phyloP scores from a whole-genome alignment of 2,888 invertebrate genomes.

The Nomada fabriciana region DNA sequence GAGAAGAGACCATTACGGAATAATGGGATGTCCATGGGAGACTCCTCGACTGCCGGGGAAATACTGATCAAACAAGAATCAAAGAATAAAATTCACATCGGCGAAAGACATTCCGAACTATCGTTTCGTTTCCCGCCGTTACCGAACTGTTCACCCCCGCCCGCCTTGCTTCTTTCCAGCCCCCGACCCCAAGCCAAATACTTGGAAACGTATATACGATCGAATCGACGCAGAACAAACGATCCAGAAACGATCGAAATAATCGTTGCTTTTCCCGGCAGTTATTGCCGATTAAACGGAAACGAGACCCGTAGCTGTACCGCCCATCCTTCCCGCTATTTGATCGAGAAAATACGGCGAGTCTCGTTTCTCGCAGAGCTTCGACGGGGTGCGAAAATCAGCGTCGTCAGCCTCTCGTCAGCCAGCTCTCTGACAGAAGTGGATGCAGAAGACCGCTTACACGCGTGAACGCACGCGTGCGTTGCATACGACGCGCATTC shows the following conservation, averaged over 20 bases:
- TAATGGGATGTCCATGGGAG: slow-evolving; percentile 32
- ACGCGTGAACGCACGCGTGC: slow-evolving; percentile 25
- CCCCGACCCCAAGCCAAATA: slow-evolving; percentile 7
- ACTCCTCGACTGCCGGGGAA: slow-evolving; percentile 19
- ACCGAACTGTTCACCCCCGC: neutral
- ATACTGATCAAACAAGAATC: slow-evolving; percentile 61
- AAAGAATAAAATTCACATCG: slow-evolving; percentile 63
- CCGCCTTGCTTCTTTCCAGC: neutral
- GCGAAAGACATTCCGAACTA: slow-evolving; percentile 61
- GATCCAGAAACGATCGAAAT: slow-evolving; percentile 59
- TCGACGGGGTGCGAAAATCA: slow-evolving; percentile 58
- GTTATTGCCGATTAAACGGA: slow-evolving; percentile 54
- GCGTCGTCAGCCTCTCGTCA: slow-evolving; percentile 70
- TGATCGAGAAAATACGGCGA: slow-evolving; percentile 1
- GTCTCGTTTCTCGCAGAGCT: slow-evolving; percentile 1
- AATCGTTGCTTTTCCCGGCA: slow-evolving; percentile 50
- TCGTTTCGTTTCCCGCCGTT: slow-evolving; percentile 61
- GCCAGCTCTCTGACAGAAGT: slow-evolving; percentile 25
- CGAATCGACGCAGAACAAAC: slow-evolving; percentile 48
- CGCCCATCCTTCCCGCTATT: neutral
- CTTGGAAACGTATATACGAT: slow-evolving; percentile 13
- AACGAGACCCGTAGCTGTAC: slow-evolving; percentile 17
- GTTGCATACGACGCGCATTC: neutral
- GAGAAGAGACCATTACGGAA: slow-evolving; percentile 48
- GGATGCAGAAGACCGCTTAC: slow-evolving; percentile 51